Conservation (phyloP, 1,140 invertebrate species). For the Ostrea edulis region DNA sequence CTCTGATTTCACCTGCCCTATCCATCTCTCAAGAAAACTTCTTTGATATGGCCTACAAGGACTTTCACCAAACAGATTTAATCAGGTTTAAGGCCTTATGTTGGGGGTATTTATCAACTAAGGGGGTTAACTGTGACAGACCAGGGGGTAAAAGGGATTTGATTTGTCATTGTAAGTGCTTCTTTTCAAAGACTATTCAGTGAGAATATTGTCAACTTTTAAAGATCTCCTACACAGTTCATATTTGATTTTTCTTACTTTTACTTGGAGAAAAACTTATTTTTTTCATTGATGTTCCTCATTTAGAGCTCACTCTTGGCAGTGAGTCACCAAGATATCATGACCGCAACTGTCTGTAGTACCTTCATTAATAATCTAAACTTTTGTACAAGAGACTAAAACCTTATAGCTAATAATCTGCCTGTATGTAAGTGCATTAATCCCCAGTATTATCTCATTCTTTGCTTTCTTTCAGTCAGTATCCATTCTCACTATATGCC, state of each 20-base stretch:
- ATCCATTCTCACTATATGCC: neutral
- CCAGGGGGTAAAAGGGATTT: constrained; percentile 35
- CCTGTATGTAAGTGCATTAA: constrained; percentile 25
- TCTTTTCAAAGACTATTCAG: neutral
- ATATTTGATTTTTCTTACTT: constrained; percentile 25
- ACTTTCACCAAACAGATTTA: constrained; percentile 27
- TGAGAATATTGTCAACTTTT: constrained; percentile 21
- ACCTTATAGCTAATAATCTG: constrained; percentile 27
- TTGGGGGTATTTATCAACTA: constrained; percentile 1
- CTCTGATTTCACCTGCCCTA: constrained; percentile 28
- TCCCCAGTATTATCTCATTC: constrained; percentile 1
- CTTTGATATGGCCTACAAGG: constrained; percentile 10
- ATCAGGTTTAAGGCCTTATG: neutral
- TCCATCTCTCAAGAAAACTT: neutral
- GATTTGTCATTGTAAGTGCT: constrained; percentile 28
- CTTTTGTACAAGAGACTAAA: constrained; percentile 17
- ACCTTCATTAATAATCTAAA: constrained; percentile 31
- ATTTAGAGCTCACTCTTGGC: neutral
- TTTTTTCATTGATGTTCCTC: constrained; percentile 27
- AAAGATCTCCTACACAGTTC: neutral
- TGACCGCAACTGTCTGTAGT: neutral
- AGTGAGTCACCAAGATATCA: neutral
- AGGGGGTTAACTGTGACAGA: constrained; percentile 37
- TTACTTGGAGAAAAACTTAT: constrained; percentile 36
- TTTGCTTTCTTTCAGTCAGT: neutral